Conservation (phyloP, 2,797 vertebrate genomes). For the Poecilia wingei region DNA sequence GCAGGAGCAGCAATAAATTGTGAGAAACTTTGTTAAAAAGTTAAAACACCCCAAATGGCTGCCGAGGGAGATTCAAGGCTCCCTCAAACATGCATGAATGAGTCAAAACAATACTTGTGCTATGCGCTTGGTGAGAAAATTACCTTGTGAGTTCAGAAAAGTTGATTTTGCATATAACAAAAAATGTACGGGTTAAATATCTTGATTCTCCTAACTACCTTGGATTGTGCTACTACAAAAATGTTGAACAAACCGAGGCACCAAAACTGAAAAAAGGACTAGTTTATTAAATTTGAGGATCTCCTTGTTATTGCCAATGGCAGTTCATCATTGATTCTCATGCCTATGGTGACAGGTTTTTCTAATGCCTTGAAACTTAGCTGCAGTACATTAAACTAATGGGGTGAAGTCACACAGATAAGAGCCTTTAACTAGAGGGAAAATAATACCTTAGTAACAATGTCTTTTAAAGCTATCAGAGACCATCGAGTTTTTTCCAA, state of each 20-base stretch:
- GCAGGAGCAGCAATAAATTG: not conserved
- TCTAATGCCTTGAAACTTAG: slow-evolving; percentile 58
- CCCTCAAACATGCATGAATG: too few species aligned
- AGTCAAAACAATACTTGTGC: too few species aligned
- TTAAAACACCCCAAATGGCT: too few species aligned
- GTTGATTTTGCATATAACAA: too few species aligned
- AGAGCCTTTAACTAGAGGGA: slow-evolving; percentile 38
- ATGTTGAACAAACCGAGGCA: slow-evolving; percentile 27
- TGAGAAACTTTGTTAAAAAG: not conserved
- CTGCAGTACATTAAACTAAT: slow-evolving; percentile 66
- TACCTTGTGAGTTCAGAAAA: too few species aligned
- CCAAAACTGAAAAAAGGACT: slow-evolving; percentile 39
- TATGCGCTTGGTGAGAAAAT: too few species aligned
- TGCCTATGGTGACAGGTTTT: slow-evolving; percentile 50
- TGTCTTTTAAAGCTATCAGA: slow-evolving; percentile 46
- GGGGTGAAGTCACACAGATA: slow-evolving; percentile 59
- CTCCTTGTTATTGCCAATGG: slow-evolving; percentile 59
- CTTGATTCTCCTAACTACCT: not conserved
- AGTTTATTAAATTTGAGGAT: slow-evolving; percentile 57
- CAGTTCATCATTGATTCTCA: slow-evolving; percentile 60
- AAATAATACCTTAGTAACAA: slow-evolving; percentile 45
- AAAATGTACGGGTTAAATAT: slow-evolving; percentile 19
- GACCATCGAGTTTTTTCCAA: slow-evolving; percentile 32
- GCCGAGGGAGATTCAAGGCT: too few species aligned
- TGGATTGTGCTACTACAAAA: slow-evolving; percentile 33